Evolutionary conservation across 2,113 vertebrate species (phyloP), one percentile per base, ranked within the genome.

Genomic region (Corythoichthys intestinalis): DNA sequence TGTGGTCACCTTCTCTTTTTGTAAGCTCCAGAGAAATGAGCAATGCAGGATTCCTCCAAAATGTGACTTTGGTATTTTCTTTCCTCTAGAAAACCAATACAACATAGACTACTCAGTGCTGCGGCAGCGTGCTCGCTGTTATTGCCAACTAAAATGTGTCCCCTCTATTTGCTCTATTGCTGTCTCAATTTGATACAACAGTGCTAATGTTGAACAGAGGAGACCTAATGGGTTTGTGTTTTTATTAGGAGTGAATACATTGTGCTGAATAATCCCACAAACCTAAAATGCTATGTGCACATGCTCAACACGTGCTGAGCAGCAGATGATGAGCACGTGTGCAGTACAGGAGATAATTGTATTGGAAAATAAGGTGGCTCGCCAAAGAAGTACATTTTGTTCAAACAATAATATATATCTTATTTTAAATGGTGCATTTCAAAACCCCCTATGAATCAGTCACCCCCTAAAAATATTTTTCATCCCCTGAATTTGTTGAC

Each of bases 111-210:
- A 75, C 60, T 20, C 72, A 71, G 67, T 75, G 53, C 70, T 34
- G 1, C 73, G 73, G 74, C 75, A 63, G 79, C 58, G 48, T 17
- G 67, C 79, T 65, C 57, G 84, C 88, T 82, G 38, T 84, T 80
- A 58, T 71, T 85, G 73, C 83, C 79, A 87, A 80, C 83, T 88
- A 73, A 78, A 71, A 80, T 62, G 67, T 78, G 79, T 80, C 75
- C 83, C 3, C 70, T 54, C 63, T 4, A 4, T 85, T 80, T 70
- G 48, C 74, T 79, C 71, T 67, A 48, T 48, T 78, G 86, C 85
- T 83, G 74, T 56, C 74, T 83, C 85, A 89, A 88, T 88, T 87
- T 79, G 71, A 50, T 47, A 37, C 68, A 41, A 59, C 65, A 53
- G 68, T 20, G 41, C 17, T 52, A 85, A 89, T 60, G 63, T 65